Percentiles rank a stretch among this genome's conserved stretches.
Conservation (phyloP, 2,113 vertebrate genomes). For the Sinocyclocheilus maitianheensis region DNA sequence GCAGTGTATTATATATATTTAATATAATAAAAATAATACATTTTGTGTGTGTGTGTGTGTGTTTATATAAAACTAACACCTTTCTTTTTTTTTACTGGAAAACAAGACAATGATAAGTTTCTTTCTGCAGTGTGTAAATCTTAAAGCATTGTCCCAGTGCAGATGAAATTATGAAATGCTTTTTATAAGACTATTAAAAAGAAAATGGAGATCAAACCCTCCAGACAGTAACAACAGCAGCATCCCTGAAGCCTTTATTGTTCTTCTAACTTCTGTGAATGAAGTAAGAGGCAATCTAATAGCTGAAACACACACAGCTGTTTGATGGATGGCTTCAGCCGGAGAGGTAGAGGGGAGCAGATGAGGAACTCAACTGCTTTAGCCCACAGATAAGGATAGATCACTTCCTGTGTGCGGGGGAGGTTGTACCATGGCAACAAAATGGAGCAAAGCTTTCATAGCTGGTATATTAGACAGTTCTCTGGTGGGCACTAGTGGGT, state of each 20-base stretch:
- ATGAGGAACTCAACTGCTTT: slow-evolving; percentile 30
- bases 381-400: slow-evolving; percentile 24
- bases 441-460: slow-evolving; percentile 29
- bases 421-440: slow-evolving; percentile 37
- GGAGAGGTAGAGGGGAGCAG: background rate
- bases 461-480: slow-evolving; percentile 30
- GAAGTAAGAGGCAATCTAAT: background rate
- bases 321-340: background rate
- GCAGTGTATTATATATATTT: no score
- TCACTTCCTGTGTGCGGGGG: slow-evolving; percentile 30
- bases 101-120: no score
- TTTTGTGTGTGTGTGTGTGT: no score
- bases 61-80: no score
- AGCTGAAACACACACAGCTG: background rate
- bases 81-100: no score
- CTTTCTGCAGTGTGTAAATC: no score
- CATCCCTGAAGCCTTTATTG: background rate
- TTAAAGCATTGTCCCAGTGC: background rate
- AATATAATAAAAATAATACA: no score
- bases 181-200: background rate
- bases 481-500: background rate
- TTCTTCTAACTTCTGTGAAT: background rate
- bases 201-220: background rate
- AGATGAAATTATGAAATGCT: background rate
- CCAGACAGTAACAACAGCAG: background rate